Percentiles rank a stretch among this genome's conserved stretches.
Conservation (phyloP, 1,140 invertebrate species). For the Telenomus remus region DNA sequence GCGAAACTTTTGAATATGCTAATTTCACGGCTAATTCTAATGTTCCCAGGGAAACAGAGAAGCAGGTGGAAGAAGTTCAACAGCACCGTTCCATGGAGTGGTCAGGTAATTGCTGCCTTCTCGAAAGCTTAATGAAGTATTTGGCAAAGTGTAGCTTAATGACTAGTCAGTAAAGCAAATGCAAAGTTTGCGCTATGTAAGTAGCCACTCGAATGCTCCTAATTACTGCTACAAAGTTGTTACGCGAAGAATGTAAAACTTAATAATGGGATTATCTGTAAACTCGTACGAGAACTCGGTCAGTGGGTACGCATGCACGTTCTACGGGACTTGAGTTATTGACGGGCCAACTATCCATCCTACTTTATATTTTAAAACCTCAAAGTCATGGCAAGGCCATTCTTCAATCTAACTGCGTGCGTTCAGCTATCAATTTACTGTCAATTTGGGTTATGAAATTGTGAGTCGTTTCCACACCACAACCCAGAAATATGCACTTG, state of each 20-base stretch:
- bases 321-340: constrained; percentile 6
- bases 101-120: constrained; percentile 62
- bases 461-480: no score
- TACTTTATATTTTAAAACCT: constrained; percentile 22
- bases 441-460: no score
- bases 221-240: constrained; percentile 43
- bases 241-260: constrained; percentile 37
- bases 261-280: constrained; percentile 34
- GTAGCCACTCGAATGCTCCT: constrained; percentile 55
- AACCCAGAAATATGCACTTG: no score
- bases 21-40: constrained; percentile 70
- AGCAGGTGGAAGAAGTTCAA: constrained; percentile 52
- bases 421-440: no score
- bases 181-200: constrained; percentile 56
- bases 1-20: constrained; percentile 71
- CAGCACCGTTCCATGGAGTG: constrained; percentile 53
- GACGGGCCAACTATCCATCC: constrained; percentile 18
- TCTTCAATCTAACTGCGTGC: constrained; percentile 20
- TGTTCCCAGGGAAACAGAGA: constrained; percentile 64
- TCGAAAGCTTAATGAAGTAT: constrained; percentile 65
- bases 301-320: constrained; percentile 9
- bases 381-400: constrained; percentile 10
- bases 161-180: constrained; percentile 59
- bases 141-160: constrained; percentile 59
- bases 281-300: neutral